Evolutionary conservation across 2,888 invertebrate species (phyloP).

Genomic region (Dryococelus australis): DNA sequence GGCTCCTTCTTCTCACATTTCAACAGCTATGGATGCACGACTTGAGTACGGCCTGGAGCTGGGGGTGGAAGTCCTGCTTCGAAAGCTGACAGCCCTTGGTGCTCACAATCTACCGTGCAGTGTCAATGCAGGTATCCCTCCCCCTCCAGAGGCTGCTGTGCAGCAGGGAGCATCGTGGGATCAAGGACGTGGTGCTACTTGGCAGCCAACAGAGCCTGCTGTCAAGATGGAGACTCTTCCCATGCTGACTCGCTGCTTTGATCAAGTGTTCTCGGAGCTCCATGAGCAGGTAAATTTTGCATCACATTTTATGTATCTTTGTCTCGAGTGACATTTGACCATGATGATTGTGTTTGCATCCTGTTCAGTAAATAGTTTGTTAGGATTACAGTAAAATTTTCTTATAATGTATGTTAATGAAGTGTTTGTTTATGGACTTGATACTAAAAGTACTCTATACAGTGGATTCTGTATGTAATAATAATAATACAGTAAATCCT

Average conservation of each 20-base stretch:
- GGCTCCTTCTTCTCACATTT: conserved; percentile 61
- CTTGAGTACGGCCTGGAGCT: conserved; percentile 82
- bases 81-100: conserved; percentile 73
- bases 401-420: too few relatives aligned
- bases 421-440: too few relatives aligned
- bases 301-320: not conserved
- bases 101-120: conserved; percentile 67
- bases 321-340: not conserved
- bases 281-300: conserved; percentile 34
- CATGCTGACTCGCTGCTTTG: conserved; percentile 75
- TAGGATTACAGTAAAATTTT: too few relatives aligned
- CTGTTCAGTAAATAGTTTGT: too few relatives aligned
- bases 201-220: conserved; percentile 57
- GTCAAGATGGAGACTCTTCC: conserved; percentile 51
- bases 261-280: conserved; percentile 72
- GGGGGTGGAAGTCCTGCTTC: conserved; percentile 76
- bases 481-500: too few relatives aligned
- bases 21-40: conserved; percentile 77
- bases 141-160: conserved; percentile 57
- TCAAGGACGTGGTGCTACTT: conserved; percentile 59
- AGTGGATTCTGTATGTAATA: too few relatives aligned
- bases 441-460: too few relatives aligned
- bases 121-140: conserved; percentile 60
- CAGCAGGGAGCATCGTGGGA: conserved; percentile 57
- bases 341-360: too few relatives aligned